Evolutionary conservation across 30 jellyfish, hydroid and myxozoan genomes (phyloP), one percentile per base, ranked within the genome.

Genomic region (Cassiopea andromeda): DNA sequence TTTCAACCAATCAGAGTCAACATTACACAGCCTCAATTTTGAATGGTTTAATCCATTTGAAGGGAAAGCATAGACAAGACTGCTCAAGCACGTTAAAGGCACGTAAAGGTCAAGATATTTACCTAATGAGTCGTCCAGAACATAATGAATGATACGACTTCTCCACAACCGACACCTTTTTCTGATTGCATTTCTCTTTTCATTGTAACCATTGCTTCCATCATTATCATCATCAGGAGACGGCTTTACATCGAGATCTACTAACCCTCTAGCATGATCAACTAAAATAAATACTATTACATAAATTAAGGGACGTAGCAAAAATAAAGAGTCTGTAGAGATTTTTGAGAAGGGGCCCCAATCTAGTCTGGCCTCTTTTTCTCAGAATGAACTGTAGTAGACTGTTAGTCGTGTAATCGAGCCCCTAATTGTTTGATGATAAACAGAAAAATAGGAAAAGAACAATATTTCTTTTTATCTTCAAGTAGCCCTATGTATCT

Each of bases 111-210:
- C 17, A 16, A 76, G 38, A 27, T 27, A 27, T 85, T 64, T 87
- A 87, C 94, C 46, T 18, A 78, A 14, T 9, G 84, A 67, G 10
- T 47, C 38, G 50, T 78, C 54, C 44, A 78, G 49, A 17, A 7
- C 1, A 61, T 78, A 88, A 1, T 90, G 95, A 17, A 88, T 49
- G 46, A 78, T 91, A 48, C 95, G 82, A 45, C 80, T 46, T 64
- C 90, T 69, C 95, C 95, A 88, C 19, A 88, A 7, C 2, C 6
- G 1, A 1, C 46, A 45, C 59, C 82, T 50, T 58, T 88, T 13
- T 48, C 95, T 64, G 14, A 78, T 48, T 2, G 95, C 95, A 50
- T 88, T 88, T 54, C 95, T 72, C 80, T 88, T 88, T 10, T 88
- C 95, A 57, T 78, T 87, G 70, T 78, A 66, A 7, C 70, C 90